phyloP scores from a whole-genome alignment of 2,113 vertebrate genomes.

The Herpetotheres cachinnans region DNA sequence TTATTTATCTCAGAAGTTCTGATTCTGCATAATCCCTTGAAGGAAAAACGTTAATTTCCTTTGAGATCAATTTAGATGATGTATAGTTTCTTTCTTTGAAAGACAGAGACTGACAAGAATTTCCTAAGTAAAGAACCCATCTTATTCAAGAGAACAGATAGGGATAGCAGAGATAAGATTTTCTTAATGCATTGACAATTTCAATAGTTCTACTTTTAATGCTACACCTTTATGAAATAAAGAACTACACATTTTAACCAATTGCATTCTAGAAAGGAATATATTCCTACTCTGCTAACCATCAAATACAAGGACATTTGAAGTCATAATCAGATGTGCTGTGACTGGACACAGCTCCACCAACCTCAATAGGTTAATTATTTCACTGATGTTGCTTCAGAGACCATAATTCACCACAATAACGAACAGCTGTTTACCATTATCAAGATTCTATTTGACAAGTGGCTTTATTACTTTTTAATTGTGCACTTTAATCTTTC shows the following conservation, averaged over 20 bases:
- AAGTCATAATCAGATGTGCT: neutral
- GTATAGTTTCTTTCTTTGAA: neutral
- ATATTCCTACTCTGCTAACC: neutral
- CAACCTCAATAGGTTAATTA: constrained; percentile 5
- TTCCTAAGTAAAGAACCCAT: neutral
- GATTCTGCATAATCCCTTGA: neutral
- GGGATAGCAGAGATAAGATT: neutral
- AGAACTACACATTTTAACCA: neutral
- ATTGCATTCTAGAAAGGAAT: neutral
- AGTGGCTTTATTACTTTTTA: neutral
- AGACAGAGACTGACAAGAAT: neutral
- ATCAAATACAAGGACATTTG: neutral
- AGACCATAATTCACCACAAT: neutral
- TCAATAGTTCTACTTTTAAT: neutral
- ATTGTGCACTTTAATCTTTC: constrained; percentile 15
- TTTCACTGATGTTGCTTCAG: neutral
- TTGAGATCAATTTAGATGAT: constrained; percentile 18
- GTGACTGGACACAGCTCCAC: neutral
- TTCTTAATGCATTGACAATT: neutral
- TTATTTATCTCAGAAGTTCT: neutral
- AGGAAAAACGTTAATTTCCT: neutral
- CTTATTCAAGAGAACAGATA: neutral
- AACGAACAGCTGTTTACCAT: constrained; percentile 28
- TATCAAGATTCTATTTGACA: constrained; percentile 13
- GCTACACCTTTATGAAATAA: neutral